Evolutionary conservation across 2,113 vertebrate species (phyloP), one percentile per base, ranked within the genome.

Genomic region (Xerus inauris): DNA sequence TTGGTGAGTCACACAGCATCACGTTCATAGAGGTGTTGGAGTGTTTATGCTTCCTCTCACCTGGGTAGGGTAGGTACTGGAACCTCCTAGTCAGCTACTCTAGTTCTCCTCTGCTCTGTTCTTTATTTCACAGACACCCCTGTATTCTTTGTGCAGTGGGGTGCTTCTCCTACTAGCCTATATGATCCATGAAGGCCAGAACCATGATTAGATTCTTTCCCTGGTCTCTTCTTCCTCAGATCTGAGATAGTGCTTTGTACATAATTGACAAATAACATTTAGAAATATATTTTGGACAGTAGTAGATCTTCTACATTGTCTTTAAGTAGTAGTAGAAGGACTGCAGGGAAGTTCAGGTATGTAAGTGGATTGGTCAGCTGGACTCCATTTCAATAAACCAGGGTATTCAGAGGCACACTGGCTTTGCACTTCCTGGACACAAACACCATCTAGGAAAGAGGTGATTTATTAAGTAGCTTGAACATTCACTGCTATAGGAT

Each of bases 381-480:
- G 76, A 85, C 35, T 64, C 51, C 49, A 71, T 96, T 95, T 87
- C 4, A 54, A 89, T 93, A 96, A 97, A 94, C 79, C 81, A 79
- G 67, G 42, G 28, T 84, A 72, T 93, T 95, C 80, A 79, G 73
- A 91, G 87, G 62, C 72, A 64, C 17, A 79, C 86, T 83, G 65
- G 38, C 91, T 94, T 91, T 93, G 22, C 69, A 96, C 67, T 65
- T 81, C 91, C 75, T 59, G 47, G 83, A 91, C 77, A 95, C 88
- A 96, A 95, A 95, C 76, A 85, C 85, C 3, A 0, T 79, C 71
- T 84, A 76, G 94, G 94, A 83, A 92, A 94, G 75, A 62, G 59
- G 51, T 97, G 97, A 96, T 97, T 97, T 97, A 98, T 97, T 93
- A 96, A 97, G 94, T 95, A 89, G 84, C 89, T 95, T 72, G 87